Evolutionary conservation across 2,888 invertebrate species (phyloP), one percentile per base, ranked within the genome.

Genomic region (Chloromyia formosa): DNA sequence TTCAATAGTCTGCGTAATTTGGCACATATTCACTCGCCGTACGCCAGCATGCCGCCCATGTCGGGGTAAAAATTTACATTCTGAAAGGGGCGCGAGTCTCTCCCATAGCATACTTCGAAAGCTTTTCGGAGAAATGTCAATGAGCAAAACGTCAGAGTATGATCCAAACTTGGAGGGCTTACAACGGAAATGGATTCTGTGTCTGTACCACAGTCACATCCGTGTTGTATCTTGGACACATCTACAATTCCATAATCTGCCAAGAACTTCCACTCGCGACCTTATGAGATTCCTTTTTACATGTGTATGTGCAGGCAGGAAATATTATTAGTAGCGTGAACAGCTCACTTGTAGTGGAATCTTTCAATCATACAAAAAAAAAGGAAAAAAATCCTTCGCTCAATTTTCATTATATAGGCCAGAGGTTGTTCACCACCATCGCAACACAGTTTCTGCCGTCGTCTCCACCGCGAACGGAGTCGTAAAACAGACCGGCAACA

Each of bases 371-470:
- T 71, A 64, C 66, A 71, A 73, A 71, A 74, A 73, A 75, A 35
- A 2, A 35, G 27, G 27, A 35, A 35, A 35, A 35, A 35, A 2
- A 73, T 73, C 61, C 35, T 74, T 56, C 72, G 49, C 69, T 73
- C 74, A 53, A 73, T 72, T 74, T 75, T 76, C 76, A 60, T 75
- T 73, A 76, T 76, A 73, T 76, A 75, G 76, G 76, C 74, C 76
- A 76, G 73, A 68, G 73, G 54, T 64, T 64, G 54, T 73, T 74
- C 73, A 62, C 62, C 64, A 68, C 75, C 35, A 61, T 69, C 49
- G 49, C 42, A 61, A 16, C 49, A 40, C 20, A 35, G 27, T 35
- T 7, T 7, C 7, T 35, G 27, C 56, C 62, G 42, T 56, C 40
- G 53, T 53, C 53, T 56, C 42, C 73, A 35, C 74, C 40, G n/a